Percentiles rank a stretch among this genome's conserved stretches.
These are phyloP conservation scores for Galbula dea DNA, from an alignment of 2,113 vertebrate species.

Conservation along the genomic window DNA sequence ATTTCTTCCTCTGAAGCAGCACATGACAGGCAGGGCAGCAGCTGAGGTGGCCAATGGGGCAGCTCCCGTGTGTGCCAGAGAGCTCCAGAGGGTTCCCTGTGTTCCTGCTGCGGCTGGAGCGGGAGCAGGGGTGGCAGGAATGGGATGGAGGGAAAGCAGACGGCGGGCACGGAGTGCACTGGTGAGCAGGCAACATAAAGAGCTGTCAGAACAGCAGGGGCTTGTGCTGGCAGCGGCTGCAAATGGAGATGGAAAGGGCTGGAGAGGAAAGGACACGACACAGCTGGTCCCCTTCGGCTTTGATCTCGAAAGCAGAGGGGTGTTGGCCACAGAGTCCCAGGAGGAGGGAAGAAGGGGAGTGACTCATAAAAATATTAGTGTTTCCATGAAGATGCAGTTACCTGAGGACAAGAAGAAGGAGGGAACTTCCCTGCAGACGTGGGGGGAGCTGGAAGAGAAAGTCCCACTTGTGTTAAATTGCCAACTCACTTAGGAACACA, in stretches of 20 bases:
- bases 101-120: background rate
- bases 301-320: slow-evolving; percentile 25
- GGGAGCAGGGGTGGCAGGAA: background rate
- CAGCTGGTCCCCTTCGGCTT: slow-evolving; percentile 45
- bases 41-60: background rate
- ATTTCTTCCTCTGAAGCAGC: background rate
- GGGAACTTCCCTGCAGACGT: background rate
- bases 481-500: background rate
- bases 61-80: background rate
- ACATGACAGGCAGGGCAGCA: background rate
- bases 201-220: slow-evolving; percentile 40
- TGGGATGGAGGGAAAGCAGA: background rate
- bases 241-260: slow-evolving; percentile 47
- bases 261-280: slow-evolving; percentile 29
- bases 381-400: slow-evolving; percentile 63
- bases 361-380: slow-evolving; percentile 51
- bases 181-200: slow-evolving; percentile 17
- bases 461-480: background rate
- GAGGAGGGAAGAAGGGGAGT: background rate
- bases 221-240: background rate
- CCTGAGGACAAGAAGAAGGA: slow-evolving; percentile 57
- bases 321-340: slow-evolving; percentile 11
- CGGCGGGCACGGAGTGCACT: rapidly evolving
- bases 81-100: background rate
- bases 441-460: background rate